Evolutionary conservation across 2,113 vertebrate genomes (phyloP).

Genomic region (Phylloscopus trochilus): DNA sequence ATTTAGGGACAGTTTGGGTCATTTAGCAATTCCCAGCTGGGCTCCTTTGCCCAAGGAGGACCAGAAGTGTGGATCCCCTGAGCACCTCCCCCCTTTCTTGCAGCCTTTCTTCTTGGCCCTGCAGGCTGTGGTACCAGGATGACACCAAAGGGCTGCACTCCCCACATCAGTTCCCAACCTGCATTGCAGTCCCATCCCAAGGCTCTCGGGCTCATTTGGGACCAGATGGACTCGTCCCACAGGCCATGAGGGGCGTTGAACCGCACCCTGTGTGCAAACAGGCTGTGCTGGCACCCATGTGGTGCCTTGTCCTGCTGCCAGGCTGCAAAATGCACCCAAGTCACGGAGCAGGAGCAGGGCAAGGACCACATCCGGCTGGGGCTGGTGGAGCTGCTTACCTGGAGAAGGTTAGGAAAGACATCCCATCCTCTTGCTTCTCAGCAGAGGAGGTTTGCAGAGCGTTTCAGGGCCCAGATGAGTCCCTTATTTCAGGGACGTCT

Average conservation of each 20-base stretch:
- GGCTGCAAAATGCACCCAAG: neutral
- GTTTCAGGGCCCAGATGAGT: accelerated
- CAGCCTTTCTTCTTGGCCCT: neutral
- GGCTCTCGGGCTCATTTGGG: neutral
- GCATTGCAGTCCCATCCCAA: neutral
- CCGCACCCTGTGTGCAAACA: neutral
- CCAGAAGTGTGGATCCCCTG: accelerated
- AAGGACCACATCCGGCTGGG: neutral
- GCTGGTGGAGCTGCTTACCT: neutral
- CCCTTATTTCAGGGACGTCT: neutral
- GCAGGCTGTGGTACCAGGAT: neutral
- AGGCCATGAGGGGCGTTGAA: neutral
- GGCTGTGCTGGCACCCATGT: neutral
- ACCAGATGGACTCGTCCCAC: neutral
- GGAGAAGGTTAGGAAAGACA: neutral
- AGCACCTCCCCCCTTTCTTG: neutral
- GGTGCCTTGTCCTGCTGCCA: neutral
- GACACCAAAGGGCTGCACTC: accelerated
- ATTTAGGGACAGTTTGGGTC: neutral
- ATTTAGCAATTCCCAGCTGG: neutral
- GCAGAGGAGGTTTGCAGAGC: neutral
- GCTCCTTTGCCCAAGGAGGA: neutral
- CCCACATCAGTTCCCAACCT: neutral
- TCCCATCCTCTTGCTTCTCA: neutral
- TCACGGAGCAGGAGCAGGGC: neutral